Base-by-base conservation (phyloP, 2,797 vertebrate species). In the Balearica regulorum region DNA sequence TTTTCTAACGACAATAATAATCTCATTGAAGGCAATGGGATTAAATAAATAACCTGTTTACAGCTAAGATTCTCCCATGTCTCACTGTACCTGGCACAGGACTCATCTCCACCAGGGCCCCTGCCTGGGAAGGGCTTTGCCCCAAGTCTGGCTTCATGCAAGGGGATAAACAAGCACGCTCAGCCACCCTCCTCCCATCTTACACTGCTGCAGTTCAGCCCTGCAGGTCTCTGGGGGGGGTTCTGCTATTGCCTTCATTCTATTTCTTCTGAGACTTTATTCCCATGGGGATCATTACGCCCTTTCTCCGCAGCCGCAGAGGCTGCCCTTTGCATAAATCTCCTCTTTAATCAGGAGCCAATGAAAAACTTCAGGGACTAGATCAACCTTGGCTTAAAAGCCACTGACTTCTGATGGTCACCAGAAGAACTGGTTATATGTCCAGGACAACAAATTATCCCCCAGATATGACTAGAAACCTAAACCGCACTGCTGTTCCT, bases 61-160 rank as follows among this genome's bases (percentile, higher is more conserved):
- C 31, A 31, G 13, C 61, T 79, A 44, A 72, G 37, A 49, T 43
- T 77, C 28, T 57, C 43, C 28, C 2, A 0, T 1, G 0, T 48
- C 43, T 55, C 48, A 3, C 9, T 48, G 46, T 11, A 24, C 24
- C 16, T 57, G 37, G 35, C 19, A 44, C 46, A 2, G 0, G 29
- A 26, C 4, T 55, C 1, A 0, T n/a, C 57, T 71, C 44, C 6
- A 4, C 24, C 3, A 1, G 15, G 26, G 31, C 24, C 6, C 1
- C 48, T 55, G 41, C 31, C 55, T 1, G 0, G 26, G 13, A 78
- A 48, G 31, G 48, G 53, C 44, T 86, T 78, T 92, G 35, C 31
- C 37, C 10, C 39, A 51, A 31, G 80, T 33, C n/a, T 20, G 8
- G 26, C 57, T 87, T 48, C 65, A 71, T 78, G n/a, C 17, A 33